Percentiles rank a stretch among this genome's conserved stretches.
Evolutionary conservation across 1,140 invertebrate species (phyloP).

Genomic region (Mizuhopecten yessoensis): DNA sequence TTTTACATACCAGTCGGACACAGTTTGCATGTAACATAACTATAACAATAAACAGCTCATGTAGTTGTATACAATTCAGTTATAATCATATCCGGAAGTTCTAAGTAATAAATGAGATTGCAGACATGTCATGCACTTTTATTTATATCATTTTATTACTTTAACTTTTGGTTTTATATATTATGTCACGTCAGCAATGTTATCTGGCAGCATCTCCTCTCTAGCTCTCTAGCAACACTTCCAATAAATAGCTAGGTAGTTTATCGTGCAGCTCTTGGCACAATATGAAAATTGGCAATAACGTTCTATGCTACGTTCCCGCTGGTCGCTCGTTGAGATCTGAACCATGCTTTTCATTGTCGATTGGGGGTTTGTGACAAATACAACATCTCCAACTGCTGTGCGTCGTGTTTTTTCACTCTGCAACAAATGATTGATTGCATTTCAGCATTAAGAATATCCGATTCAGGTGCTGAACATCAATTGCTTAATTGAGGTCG

Average conservation of each 20-base stretch:
- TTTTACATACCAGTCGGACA: not conserved
- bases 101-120: not conserved
- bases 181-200: not conserved
- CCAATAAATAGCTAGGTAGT: not conserved
- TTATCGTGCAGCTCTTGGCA: not conserved
- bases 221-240: not conserved
- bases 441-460: conserved; percentile 29
- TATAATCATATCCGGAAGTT: not conserved
- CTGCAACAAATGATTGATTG: not conserved
- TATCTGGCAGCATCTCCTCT: not conserved
- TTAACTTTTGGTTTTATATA: not conserved
- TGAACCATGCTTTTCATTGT: not conserved
- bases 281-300: not conserved
- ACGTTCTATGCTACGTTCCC: not conserved
- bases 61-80: not conserved
- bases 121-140: not conserved
- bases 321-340: not conserved
- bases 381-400: not conserved
- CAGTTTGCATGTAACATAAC: not conserved
- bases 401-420: not conserved
- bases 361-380: not conserved
- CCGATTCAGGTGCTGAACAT: not conserved
- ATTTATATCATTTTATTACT: not conserved
- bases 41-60: not conserved
- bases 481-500: not conserved